Base-by-base conservation (phyloP, 2,888 invertebrate genomes). In the Xanthia togata region DNA sequence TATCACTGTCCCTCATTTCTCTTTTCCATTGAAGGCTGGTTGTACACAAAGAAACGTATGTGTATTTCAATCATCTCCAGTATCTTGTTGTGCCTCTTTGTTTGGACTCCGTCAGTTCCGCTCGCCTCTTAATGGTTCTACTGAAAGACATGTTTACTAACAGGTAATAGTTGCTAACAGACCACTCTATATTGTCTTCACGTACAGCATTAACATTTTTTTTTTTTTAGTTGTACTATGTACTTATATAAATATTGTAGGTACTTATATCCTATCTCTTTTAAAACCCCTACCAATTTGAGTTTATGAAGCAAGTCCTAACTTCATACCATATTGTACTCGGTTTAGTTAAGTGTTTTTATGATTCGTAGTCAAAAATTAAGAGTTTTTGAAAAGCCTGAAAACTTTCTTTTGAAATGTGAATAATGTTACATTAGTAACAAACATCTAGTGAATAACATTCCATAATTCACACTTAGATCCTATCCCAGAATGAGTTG, bases 131-230 rank as follows among this genome's bases (percentile, higher is more conserved):
- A 89, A 86, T 87, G 71, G 79, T 73, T 82, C 64, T 44, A 76
- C 70, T 76, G 89, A 87, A 85, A 81, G 77, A 85, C 47, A 63
- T 84, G 82, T 87, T 86, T 88, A 87, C 78, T 72, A 85, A 83
- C 76, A 71, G 53, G 53, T 63, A 57, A 75, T 47, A 70, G 57
- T 84, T 78, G 79, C 70, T 71, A 81, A 76, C 78, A 78, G 82
- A 81, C 75, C 71, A 62, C 76, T 71, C 60, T 73, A 73, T 85
- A 79, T 78, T 86, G 26, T 78, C 72, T 86, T 84, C 73, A 81
- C 64, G 65, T 67, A 47, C 26, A 53, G 57, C 12, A 64, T 70
- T 62, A 74, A 70, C 47, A n/a, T n/a, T n/a, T n/a, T n/a, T n/a
- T n/a, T n/a, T n/a, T n/a, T n/a, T n/a, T n/a, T n/a, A n/a, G n/a